Base-by-base conservation (phyloP, 2,113 vertebrate genomes). In the Atrichornis clamosus region DNA sequence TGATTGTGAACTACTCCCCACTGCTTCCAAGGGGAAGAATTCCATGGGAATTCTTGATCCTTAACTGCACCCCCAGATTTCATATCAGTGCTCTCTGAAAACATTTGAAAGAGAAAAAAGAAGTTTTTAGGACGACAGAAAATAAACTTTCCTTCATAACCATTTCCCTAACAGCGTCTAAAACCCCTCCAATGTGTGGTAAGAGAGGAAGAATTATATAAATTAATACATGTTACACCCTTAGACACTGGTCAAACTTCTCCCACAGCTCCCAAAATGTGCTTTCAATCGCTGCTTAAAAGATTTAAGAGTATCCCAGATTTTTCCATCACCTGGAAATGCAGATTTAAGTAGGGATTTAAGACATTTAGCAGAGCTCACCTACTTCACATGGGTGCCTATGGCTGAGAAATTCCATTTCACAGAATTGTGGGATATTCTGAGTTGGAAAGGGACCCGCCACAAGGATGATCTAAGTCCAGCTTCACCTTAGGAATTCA, bases 131-230 rank as follows among this genome's bases (percentile, higher is more conserved):
- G 42, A 44, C 11, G 30, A 52, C 0, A 55, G 52, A 33, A 89
- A 69, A 32, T 2, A 22, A 85, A 27, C 14, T 60, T 64, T 55
- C 6, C 27, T 33, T 33, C 12, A 5, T 4, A 19, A n/a, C 6
- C 0, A 28, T 26, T 74, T 65, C 77, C 35, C 58, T 39, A 44
- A 20, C 3, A 18, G 19, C 0, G 0, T 13, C 60, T 37, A 63
- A 69, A 84, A 83, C 3, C 9, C 23, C 19, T 42, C 44, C 3
- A 3, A 21, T 44, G 32, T 5, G n/a, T 0, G 2, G 26, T 11
- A 82, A 32, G 47, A 59, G 4, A 52, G 14, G 27, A 82, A 85
- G 23, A 49, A 32, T n/a, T 37, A 24, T 2, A 30, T 21, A 41
- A 73, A 60, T 69, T n/a, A 79, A 37, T 63, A 8, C 3, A 13